Base-by-base conservation (phyloP, 2,888 invertebrate species). In the Lepas anatifera region DNA sequence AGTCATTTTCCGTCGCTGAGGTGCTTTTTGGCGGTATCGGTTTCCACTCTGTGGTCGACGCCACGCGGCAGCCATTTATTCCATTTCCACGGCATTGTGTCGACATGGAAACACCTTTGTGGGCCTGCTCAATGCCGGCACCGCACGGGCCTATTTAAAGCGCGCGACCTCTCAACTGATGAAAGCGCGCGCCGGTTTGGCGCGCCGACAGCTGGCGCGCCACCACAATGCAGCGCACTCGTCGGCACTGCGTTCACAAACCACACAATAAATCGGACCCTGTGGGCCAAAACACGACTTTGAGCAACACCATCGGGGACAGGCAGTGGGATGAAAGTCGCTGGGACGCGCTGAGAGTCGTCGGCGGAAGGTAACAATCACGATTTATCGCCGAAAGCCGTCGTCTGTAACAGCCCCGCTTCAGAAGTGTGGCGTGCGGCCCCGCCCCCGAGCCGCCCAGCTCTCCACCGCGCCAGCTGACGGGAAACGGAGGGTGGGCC, bases 51-150 rank as follows among this genome's bases (percentile, higher is more conserved):
- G n/a, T n/a, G n/a, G n/a, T n/a, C n/a, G n/a, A n/a, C n/a, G 46
- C 29, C 29, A 29, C 52, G 27, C 8, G 58, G 8, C 58, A 35
- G 29, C 58, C 25, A 58, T 58, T 58, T 58, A 58, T 58, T 58
- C 58, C 16, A 58, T 58, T 58, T 58, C 58, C 58, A 58, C 35
- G 58, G 22, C 58, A 58, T 58, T 58, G 58, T 58, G 58, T 18
- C 58, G 58, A 58, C 58, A 58, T 58, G 58, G 58, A 58, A 58
- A 58, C 58, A 58, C 58, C 58, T 58, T 58, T 58, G 58, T 58
- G 32, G 32, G 32, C 32, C 25, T 16, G 32, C 22, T 58, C 58
- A 58, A 58, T 58, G 35, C 18, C 25, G 22, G 35, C 32, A 22
- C 41, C 41, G 58, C 58, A 32, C 58, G 58, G 58, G 22, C 35